Conservation (phyloP, 2,113 vertebrate genomes). For the Leptodactylus fuscus region DNA sequence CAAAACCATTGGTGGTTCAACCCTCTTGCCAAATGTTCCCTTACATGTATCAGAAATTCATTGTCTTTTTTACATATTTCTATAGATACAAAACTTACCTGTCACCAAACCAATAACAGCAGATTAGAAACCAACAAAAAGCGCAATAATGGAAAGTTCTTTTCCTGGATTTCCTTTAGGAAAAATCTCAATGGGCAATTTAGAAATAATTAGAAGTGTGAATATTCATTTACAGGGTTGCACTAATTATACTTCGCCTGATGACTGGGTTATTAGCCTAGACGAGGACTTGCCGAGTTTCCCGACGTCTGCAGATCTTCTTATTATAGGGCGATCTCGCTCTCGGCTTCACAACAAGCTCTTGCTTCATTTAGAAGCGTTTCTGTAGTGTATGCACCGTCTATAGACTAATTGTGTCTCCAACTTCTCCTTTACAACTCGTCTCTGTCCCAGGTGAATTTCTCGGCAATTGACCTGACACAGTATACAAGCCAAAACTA, state of each 20-base stretch:
- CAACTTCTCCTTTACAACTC: background rate
- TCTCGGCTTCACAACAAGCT: background rate
- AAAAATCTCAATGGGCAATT: slow-evolving; percentile 44
- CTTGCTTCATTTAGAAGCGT: slow-evolving; percentile 4
- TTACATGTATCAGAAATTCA: too few relatives aligned
- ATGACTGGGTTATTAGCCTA: slow-evolving; percentile 21
- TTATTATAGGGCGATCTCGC: background rate
- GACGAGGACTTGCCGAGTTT: background rate
- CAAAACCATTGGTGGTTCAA: too few relatives aligned
- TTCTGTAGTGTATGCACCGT: background rate
- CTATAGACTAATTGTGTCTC: slow-evolving; percentile 44
- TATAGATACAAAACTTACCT: too few relatives aligned
- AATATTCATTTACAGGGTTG: slow-evolving; percentile 46
- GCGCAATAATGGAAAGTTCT: too few relatives aligned
- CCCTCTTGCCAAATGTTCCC: too few relatives aligned
- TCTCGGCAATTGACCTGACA: slow-evolving; percentile 52
- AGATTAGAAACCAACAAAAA: too few relatives aligned
- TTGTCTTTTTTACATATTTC: too few relatives aligned
- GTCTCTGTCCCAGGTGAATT: slow-evolving; percentile 31
- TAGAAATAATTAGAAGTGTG: slow-evolving; percentile 48
- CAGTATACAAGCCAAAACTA: slow-evolving; percentile 42
- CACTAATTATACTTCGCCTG: slow-evolving; percentile 35
- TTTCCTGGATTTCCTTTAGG: slow-evolving; percentile 19
- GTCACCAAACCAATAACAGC: too few relatives aligned
- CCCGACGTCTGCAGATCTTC: too few relatives aligned